Evolutionary conservation across 2,888 invertebrate genomes (phyloP).

Genomic region (Lissonota sp.): DNA sequence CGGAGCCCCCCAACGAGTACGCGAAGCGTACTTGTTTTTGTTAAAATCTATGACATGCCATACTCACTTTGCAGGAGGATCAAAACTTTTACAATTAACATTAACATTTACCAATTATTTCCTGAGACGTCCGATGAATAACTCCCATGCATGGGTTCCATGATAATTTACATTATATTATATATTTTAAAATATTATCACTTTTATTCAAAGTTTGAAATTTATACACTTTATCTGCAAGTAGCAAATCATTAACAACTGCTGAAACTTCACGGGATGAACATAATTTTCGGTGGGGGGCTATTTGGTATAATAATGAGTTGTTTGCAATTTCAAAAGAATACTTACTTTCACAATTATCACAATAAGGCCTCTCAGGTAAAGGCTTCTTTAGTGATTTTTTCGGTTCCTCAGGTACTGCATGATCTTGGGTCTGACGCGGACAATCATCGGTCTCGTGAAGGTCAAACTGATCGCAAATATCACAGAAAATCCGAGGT

Average conservation of each 20-base stretch:
- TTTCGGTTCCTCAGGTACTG: conserved; percentile 85
- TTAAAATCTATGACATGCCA: neutral
- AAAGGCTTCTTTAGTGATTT: conserved; percentile 80
- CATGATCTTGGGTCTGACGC: conserved; percentile 88
- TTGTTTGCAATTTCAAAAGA: conserved; percentile 5
- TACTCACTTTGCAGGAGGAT: too few relatives aligned
- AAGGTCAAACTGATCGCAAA: conserved; percentile 97
- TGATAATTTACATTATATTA: neutral
- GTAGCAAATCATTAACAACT: neutral
- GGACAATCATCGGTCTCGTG: conserved; percentile 99
- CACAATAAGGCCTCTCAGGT: conserved; percentile 92
- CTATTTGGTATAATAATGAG: neutral
- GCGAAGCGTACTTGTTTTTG: neutral
- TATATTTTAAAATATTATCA: neutral
- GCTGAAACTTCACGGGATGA: conserved; percentile 15
- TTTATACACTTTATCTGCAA: neutral
- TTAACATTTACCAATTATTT: too few relatives aligned
- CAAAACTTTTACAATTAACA: too few relatives aligned
- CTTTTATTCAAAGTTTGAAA: neutral
- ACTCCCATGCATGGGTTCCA: too few relatives aligned
- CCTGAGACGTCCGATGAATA: too few relatives aligned
- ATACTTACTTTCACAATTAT: conserved; percentile 93
- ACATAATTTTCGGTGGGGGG: conserved; percentile 24
- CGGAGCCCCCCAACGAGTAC: too few relatives aligned
- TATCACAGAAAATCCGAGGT: conserved; percentile 97